phyloP scores from a whole-genome alignment of 2,888 invertebrate species.

The Drymonia ruficornis region DNA sequence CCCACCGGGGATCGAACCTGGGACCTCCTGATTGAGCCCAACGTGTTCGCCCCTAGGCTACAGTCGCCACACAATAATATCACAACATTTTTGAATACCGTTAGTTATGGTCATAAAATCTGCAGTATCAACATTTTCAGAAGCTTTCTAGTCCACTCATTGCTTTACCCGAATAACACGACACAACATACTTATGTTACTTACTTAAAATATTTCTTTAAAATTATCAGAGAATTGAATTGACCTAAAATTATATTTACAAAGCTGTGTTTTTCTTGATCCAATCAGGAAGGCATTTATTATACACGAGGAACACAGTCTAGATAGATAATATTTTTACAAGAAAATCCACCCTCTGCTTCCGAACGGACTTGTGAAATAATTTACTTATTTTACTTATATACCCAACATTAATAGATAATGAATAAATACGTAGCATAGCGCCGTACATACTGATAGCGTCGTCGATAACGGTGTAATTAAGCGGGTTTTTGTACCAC shows the following conservation, averaged over 20 bases:
- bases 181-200: slow-evolving; percentile 7
- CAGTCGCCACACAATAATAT: slow-evolving; percentile 41
- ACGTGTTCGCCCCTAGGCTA: no score
- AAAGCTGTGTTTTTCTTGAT: slow-evolving; percentile 14
- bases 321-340: neutral
- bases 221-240: neutral
- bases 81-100: slow-evolving; percentile 32
- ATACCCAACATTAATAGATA: slow-evolving; percentile 23
- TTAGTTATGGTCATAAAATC: slow-evolving; percentile 1
- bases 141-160: slow-evolving; percentile 2
- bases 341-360: neutral
- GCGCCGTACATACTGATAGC: slow-evolving; percentile 39
- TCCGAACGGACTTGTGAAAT: slow-evolving; percentile 17
- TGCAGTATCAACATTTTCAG: slow-evolving; percentile 2
- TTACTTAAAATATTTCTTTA: slow-evolving; percentile 3
- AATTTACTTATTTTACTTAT: slow-evolving; percentile 25
- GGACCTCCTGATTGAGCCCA: no score
- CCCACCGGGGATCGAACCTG: no score
- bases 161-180: neutral
- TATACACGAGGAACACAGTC: neutral
- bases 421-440: slow-evolving; percentile 42
- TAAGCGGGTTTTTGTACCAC: slow-evolving; percentile 41
- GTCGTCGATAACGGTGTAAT: slow-evolving; percentile 36
- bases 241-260: slow-evolving; percentile 28
- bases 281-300: slow-evolving; percentile 19